phyloP scores from a whole-genome alignment of 2,797 vertebrate genomes.

The Pseudocheirus occidentalis region DNA sequence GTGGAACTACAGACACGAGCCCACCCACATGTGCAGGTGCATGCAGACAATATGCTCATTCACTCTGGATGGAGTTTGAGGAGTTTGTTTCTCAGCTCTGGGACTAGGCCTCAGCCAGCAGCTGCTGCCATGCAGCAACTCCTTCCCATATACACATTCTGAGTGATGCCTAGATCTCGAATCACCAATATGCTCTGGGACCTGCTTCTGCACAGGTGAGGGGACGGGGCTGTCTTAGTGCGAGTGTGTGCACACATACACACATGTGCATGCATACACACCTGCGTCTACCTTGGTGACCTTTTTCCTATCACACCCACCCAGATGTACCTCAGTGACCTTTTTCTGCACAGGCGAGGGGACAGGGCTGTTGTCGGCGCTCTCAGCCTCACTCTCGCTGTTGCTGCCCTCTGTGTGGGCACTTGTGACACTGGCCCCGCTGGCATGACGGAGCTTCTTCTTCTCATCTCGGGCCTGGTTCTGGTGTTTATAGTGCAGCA shows the following conservation, averaged over 20 bases:
- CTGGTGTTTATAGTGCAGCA: slow-evolving; percentile 98
- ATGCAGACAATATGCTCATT: neutral
- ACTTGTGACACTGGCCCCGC: slow-evolving; percentile 92
- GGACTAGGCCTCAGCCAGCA: neutral
- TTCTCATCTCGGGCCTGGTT: slow-evolving; percentile 96
- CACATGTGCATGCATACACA: slow-evolving; percentile 2
- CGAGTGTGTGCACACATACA: too few relatives aligned
- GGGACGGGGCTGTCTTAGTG: slow-evolving; percentile 70
- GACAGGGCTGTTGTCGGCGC: slow-evolving; percentile 93
- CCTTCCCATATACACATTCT: fast-evolving
- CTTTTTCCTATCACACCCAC: slow-evolving; percentile 86
- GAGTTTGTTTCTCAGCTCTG: neutral
- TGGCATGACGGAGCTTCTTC: slow-evolving; percentile 94
- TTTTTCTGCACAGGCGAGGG: slow-evolving; percentile 96
- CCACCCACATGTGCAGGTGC: neutral
- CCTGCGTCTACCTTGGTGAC: slow-evolving; percentile 89
- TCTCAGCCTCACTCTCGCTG: slow-evolving; percentile 96
- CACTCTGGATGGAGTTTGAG: neutral
- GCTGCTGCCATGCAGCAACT: neutral
- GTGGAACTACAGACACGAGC: neutral
- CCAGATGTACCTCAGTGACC: slow-evolving; percentile 90
- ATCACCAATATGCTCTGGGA: neutral
- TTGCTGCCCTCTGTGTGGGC: slow-evolving; percentile 95
- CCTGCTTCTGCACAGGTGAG: slow-evolving; percentile 92
- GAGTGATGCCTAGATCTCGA: fast-evolving